Percentiles rank a stretch among this genome's conserved stretches.
Conservation (phyloP, 2,113 vertebrate species). For the Aptenodytes patagonicus region DNA sequence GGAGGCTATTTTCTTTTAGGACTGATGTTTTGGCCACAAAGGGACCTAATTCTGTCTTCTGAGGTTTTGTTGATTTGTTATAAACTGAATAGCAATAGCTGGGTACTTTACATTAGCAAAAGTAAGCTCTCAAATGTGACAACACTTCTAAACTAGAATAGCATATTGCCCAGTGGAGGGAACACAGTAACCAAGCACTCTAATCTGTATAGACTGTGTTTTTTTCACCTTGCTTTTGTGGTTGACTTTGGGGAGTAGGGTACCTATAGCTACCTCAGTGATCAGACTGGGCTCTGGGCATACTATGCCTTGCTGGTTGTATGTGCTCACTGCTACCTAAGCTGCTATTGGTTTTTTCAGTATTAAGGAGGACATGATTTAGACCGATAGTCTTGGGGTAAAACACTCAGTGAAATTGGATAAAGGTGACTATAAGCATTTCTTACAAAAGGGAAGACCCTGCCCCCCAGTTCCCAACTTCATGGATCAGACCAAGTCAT, state of each 20-base stretch:
- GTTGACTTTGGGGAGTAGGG: neutral
- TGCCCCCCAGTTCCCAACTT: rapidly evolving
- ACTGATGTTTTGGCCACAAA: neutral
- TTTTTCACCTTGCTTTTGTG: neutral
- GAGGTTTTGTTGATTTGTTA: neutral
- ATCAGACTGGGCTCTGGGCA: neutral
- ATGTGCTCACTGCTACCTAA: neutral
- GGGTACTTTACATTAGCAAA: neutral
- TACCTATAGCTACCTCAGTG: neutral
- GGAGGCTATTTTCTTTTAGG: neutral
- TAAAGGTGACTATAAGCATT: neutral
- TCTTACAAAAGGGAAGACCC: neutral
- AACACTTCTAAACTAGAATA: neutral
- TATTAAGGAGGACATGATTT: neutral
- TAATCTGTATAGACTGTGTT: neutral
- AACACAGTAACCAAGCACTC: neutral
- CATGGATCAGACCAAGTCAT: neutral
- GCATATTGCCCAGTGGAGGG: neutral
- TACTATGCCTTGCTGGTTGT: neutral
- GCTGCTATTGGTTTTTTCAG: neutral
- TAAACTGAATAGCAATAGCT: neutral
- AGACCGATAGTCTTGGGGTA: neutral
- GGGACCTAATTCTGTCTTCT: neutral
- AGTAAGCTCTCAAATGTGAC: neutral
- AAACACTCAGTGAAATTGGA: neutral